phyloP scores from a whole-genome alignment of 2,113 vertebrate genomes.

The Cettia cetti region DNA sequence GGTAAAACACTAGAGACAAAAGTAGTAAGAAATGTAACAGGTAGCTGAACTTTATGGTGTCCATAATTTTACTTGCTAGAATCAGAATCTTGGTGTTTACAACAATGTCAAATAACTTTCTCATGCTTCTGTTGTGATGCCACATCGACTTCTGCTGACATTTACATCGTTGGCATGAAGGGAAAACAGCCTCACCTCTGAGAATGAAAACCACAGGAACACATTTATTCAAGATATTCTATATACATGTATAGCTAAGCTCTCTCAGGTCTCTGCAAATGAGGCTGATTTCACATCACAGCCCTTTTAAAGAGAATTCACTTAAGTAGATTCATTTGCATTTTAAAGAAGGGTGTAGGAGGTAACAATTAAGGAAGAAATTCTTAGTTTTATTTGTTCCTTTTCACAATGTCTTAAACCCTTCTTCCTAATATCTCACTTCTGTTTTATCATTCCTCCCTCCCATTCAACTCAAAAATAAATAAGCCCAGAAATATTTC shows the following conservation, averaged over 20 bases:
- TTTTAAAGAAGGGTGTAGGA: conserved; percentile 5
- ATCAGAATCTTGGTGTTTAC: not conserved
- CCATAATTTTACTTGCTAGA: not conserved
- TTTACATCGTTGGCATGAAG: not conserved
- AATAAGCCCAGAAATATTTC: not conserved
- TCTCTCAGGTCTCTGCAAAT: not conserved
- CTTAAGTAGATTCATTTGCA: not conserved
- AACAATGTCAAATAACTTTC: not conserved
- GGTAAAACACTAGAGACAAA: not conserved
- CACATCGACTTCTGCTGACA: not conserved
- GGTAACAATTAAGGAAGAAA: not conserved
- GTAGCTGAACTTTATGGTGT: not conserved
- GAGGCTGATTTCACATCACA: not conserved
- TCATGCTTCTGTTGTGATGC: not conserved
- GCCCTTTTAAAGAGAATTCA: not conserved
- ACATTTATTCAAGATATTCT: not conserved
- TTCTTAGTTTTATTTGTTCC: not conserved
- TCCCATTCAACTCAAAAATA: not conserved
- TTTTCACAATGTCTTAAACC: not conserved
- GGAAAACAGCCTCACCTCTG: not conserved
- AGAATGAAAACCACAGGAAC: not conserved
- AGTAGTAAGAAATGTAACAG: not conserved
- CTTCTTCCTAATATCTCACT: not conserved
- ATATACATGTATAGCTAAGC: not conserved
- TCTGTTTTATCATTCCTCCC: not conserved